Evolutionary conservation across 2,888 invertebrate species (phyloP).

Genomic region (Hypolimnas misippus): DNA sequence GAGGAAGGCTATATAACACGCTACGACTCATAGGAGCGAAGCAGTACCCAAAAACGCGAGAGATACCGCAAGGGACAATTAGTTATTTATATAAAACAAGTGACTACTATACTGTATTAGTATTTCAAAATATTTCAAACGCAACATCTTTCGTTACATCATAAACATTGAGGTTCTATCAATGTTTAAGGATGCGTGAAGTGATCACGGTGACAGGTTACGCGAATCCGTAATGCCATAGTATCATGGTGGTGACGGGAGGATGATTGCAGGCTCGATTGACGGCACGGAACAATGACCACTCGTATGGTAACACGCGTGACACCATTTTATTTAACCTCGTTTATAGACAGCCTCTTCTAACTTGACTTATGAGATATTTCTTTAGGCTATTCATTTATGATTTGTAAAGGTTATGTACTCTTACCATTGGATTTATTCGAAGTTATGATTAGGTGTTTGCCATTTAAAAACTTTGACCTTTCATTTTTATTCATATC

Average conservation of each 20-base stretch:
- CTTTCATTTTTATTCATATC: too few species aligned
- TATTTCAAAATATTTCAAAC: background rate
- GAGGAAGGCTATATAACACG: too few species aligned
- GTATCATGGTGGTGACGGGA: slow-evolving; percentile 27
- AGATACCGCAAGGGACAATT: too few species aligned
- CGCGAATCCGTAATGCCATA: slow-evolving; percentile 27
- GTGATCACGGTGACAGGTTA: slow-evolving; percentile 16
- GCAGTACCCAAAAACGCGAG: too few species aligned
- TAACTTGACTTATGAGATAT: too few species aligned
- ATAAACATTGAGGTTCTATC: slow-evolving; percentile 14
- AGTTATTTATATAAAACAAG: too few species aligned
- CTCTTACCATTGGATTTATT: too few species aligned
- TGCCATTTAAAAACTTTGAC: too few species aligned
- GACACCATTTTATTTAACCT: slow-evolving; percentile 5
- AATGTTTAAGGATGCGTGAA: slow-evolving; percentile 35
- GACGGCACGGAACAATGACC: slow-evolving; percentile 23
- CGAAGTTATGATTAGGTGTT: too few species aligned
- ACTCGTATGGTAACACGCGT: slow-evolving; percentile 9
- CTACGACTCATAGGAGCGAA: background rate
- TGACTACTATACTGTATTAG: background rate
- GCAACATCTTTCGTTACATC: background rate
- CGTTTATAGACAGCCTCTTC: background rate
- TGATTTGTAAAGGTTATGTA: too few species aligned
- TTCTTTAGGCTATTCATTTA: too few species aligned
- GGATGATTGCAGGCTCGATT: slow-evolving; percentile 33